A percentile compares a stretch with the other conserved stretches of the same genome.
These are phyloP conservation scores for Diphyllodes magnificus DNA, from an alignment of 2,113 vertebrate species.

Conservation along the genomic window DNA sequence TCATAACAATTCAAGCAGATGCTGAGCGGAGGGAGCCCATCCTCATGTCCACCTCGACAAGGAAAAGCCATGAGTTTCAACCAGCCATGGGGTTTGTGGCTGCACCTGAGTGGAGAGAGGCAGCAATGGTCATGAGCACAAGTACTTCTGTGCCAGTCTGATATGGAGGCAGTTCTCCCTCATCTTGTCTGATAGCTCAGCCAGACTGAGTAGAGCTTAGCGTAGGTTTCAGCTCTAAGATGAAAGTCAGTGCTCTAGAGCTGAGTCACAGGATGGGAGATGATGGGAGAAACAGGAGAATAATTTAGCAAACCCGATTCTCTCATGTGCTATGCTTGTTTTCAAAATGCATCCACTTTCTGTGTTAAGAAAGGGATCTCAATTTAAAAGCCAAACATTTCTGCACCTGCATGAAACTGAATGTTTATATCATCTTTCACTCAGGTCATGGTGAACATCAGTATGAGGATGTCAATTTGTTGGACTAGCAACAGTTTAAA, in stretches of 20 bases:
- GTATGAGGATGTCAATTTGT: neutral
- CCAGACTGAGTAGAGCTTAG: neutral
- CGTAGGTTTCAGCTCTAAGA: neutral
- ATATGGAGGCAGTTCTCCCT: neutral
- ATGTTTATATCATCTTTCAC: neutral
- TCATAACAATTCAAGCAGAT: neutral
- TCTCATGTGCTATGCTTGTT: neutral
- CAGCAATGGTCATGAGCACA: neutral
- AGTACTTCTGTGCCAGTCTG: neutral
- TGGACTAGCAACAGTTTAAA: neutral
- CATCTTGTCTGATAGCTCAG: neutral
- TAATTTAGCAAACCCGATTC: fast-evolving
- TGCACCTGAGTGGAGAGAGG: neutral
- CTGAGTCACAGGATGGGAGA: neutral
- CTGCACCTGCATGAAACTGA: neutral
- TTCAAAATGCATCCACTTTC: neutral
- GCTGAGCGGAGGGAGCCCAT: neutral
- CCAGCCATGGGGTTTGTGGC: neutral
- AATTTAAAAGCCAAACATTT: neutral
- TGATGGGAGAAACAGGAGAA: neutral
- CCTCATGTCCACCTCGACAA: neutral
- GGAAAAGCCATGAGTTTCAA: neutral
- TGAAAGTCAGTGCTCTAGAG: neutral
- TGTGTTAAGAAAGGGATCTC: neutral
- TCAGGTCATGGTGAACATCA: neutral